A percentile compares a stretch with the other conserved stretches of the same genome.
These are phyloP conservation scores for Leptura quadrifasciata DNA, from an alignment of 2,888 invertebrate species.

Conservation along the genomic window DNA sequence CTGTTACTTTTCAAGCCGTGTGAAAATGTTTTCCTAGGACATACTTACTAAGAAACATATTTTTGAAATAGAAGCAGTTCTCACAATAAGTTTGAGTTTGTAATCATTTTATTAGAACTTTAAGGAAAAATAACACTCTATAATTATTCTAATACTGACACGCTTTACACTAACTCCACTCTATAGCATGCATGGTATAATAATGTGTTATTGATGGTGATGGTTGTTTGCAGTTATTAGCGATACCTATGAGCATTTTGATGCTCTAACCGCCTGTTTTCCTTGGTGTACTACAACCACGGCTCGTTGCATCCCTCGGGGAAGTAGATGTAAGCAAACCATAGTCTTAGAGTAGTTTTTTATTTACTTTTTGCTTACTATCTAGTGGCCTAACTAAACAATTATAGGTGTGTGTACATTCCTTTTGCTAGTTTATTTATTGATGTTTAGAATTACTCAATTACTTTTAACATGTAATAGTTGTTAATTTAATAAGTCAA, in stretches of 20 bases:
- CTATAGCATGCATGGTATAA: slow-evolving; percentile 32
- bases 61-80: background rate
- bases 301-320: slow-evolving; percentile 79
- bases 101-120: background rate
- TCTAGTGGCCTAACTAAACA: slow-evolving; percentile 23
- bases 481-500: background rate
- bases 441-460: background rate
- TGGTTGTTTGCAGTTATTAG: slow-evolving; percentile 78
- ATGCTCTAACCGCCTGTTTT: slow-evolving; percentile 85
- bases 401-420: slow-evolving; percentile 13
- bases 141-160: slow-evolving; percentile 8
- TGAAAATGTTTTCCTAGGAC: background rate
- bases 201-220: slow-evolving; percentile 39
- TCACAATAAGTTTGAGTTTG: background rate
- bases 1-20: too few relatives aligned
- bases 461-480: background rate
- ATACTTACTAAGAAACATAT: background rate
- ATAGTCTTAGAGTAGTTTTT: slow-evolving; percentile 39
- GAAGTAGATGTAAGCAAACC: slow-evolving; percentile 78
- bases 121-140: background rate
- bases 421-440: background rate
- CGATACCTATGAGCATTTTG: slow-evolving; percentile 85
- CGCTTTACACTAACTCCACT: slow-evolving; percentile 27
- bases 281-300: slow-evolving; percentile 83
- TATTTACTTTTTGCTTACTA: slow-evolving; percentile 26